Evolutionary conservation across 2,797 vertebrate genomes (phyloP).

Genomic region (Coccyzus lansbergi): DNA sequence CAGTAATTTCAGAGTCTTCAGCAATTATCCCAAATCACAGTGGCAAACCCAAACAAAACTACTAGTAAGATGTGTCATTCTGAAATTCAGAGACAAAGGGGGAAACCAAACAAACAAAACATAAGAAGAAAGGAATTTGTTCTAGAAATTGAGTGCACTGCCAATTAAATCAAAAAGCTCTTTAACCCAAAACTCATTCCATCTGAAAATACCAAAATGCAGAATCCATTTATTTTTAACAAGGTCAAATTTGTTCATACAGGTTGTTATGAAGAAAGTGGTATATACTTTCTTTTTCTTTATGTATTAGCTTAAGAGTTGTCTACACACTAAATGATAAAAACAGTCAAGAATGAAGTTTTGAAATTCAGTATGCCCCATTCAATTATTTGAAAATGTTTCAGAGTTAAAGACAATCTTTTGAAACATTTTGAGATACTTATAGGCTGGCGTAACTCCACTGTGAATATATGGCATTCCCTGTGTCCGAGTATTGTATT

Average conservation of each 20-base stretch:
- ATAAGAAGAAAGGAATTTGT: neutral
- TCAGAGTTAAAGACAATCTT: neutral
- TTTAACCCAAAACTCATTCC: neutral
- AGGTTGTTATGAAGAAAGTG: neutral
- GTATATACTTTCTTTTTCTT: neutral
- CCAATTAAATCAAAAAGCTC: neutral
- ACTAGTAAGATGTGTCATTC: neutral
- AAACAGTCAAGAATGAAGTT: neutral
- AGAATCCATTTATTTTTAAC: neutral
- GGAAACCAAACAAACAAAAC: accelerated
- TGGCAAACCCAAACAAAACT: neutral
- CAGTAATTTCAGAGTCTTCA: neutral
- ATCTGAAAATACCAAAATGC: neutral
- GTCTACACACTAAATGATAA: neutral
- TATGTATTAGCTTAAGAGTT: neutral
- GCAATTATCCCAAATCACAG: neutral
- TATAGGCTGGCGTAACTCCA: neutral
- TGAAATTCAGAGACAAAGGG: neutral
- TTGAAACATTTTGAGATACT: neutral
- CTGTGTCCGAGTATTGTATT: neutral
- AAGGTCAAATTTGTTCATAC: neutral
- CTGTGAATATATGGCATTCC: neutral
- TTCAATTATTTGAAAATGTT: neutral
- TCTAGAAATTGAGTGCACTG: neutral
- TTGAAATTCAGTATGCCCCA: neutral